Evolutionary conservation across 2,113 vertebrate species (phyloP).

Genomic region (Pristiophorus japonicus): DNA sequence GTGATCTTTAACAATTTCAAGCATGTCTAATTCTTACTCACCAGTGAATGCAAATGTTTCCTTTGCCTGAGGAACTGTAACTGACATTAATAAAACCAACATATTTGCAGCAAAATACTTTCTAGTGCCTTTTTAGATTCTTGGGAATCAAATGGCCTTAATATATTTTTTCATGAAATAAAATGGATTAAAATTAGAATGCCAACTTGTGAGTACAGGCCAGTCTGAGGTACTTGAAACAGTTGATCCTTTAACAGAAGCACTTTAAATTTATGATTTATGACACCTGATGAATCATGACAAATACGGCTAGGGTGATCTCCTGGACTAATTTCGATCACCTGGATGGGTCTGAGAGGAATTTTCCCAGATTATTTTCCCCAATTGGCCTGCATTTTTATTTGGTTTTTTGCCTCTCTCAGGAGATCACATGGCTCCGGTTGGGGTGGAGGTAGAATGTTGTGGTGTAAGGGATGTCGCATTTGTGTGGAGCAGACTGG

Average conservation of each 20-base stretch:
- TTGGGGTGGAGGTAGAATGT: too few species aligned
- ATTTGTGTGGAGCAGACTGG: too few species aligned
- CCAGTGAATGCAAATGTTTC: neutral
- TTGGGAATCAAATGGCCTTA: conserved; percentile 5
- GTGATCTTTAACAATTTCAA: conserved; percentile 21
- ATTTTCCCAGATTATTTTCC: too few species aligned
- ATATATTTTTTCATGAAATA: neutral
- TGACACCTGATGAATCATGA: neutral
- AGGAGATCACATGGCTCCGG: too few species aligned
- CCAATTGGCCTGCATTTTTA: too few species aligned
- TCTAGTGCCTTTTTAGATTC: neutral
- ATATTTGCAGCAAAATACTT: neutral
- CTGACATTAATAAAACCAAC: conserved; percentile 15
- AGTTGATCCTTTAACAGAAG: neutral
- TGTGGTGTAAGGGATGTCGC: too few species aligned
- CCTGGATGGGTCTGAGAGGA: too few species aligned
- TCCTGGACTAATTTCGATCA: too few species aligned
- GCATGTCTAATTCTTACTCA: conserved; percentile 2
- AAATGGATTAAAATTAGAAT: too few species aligned
- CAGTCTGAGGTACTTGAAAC: neutral
- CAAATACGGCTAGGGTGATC: too few species aligned
- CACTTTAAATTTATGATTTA: neutral
- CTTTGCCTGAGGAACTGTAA: neutral
- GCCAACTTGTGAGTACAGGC: neutral
- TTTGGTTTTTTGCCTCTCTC: too few species aligned